These are phyloP conservation scores for Drosophila helvetica DNA, from an alignment of 2,888 invertebrate species.

Conservation along the genomic window DNA sequence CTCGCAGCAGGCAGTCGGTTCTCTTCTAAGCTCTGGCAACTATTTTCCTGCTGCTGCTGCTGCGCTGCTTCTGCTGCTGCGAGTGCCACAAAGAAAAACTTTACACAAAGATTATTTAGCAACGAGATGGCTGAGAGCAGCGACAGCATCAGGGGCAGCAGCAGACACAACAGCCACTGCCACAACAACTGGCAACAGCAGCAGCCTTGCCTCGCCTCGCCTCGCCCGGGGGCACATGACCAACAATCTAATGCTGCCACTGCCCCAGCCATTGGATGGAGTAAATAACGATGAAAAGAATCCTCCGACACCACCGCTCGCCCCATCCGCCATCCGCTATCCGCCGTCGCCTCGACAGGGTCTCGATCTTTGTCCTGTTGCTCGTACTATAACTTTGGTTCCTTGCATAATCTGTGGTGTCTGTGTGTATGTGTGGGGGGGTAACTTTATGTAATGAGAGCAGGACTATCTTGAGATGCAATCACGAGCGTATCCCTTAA, in stretches of 20 bases:
- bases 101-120: slow-evolving; percentile 68
- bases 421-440: background rate
- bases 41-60: slow-evolving; percentile 1
- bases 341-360: background rate
- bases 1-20: slow-evolving; percentile 26
- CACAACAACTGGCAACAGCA: background rate
- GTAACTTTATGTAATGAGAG: background rate
- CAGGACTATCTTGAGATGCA: background rate
- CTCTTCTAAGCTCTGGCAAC: slow-evolving; percentile 26
- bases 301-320: background rate
- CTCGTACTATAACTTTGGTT: background rate
- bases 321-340: background rate
- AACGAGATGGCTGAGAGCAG: slow-evolving; percentile 15
- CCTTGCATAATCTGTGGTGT: background rate
- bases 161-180: background rate
- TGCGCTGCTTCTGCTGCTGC: background rate
- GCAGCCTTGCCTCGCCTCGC: background rate
- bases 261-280: background rate
- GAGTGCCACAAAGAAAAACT: slow-evolving; percentile 57
- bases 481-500: background rate
- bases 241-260: background rate
- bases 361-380: background rate
- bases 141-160: no score
- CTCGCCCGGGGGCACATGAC: background rate
- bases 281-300: background rate